phyloP scores from a whole-genome alignment of 1,140 invertebrate species.

The Zaprionus vittiger region DNA sequence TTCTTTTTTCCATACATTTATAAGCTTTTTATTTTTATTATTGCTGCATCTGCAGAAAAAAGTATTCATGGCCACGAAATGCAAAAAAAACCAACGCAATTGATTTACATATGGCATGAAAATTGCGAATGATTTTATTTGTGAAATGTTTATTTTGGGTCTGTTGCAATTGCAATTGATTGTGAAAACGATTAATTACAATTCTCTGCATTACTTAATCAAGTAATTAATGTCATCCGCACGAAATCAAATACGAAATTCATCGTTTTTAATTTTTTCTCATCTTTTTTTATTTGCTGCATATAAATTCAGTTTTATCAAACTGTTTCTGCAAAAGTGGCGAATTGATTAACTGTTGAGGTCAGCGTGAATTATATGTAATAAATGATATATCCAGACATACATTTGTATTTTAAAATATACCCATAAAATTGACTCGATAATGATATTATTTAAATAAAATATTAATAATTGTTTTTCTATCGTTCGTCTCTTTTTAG shows the following conservation, averaged over 20 bases:
- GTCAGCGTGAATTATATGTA: constrained; percentile 21
- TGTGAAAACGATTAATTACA: constrained; percentile 66
- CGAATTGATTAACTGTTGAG: constrained; percentile 42
- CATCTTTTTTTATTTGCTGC: constrained; percentile 12
- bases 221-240: constrained; percentile 67
- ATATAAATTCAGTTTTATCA: constrained; percentile 67
- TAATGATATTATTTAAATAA: constrained; percentile 25
- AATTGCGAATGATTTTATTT: constrained; percentile 17
- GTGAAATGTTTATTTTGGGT: constrained; percentile 22
- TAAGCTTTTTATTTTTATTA: constrained; percentile 46
- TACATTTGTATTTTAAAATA: neutral
- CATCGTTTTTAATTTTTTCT: constrained; percentile 13
- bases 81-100: constrained; percentile 10
- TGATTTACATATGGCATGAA: constrained; percentile 53
- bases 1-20: constrained; percentile 22
- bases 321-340: constrained; percentile 47
- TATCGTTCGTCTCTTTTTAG: constrained; percentile 42
- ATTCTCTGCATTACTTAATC: constrained; percentile 46
- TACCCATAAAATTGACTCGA: constrained; percentile 17
- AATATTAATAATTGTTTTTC: constrained; percentile 24
- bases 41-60: constrained; percentile 70
- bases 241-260: constrained; percentile 29
- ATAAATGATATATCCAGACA: neutral
- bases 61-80: constrained; percentile 17
- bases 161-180: constrained; percentile 49